These are phyloP conservation scores for Danio aesculapii DNA, from an alignment of 2,797 vertebrate species.

Conservation along the genomic window DNA sequence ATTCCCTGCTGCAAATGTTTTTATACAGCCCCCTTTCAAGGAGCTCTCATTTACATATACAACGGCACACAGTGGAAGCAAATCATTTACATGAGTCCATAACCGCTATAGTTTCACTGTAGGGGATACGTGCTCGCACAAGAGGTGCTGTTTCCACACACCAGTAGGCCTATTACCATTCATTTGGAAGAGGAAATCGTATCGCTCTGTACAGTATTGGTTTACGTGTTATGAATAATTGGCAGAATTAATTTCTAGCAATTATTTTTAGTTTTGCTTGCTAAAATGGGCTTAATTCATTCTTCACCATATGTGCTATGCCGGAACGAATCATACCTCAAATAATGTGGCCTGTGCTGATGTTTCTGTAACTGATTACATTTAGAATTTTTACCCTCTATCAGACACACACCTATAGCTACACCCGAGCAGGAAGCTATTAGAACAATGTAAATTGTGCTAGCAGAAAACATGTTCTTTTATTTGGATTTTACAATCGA, in stretches of 20 bases:
- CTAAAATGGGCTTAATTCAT: not conserved
- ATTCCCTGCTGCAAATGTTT: constrained; percentile 19
- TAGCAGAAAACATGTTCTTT: not conserved
- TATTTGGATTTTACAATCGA: too few relatives aligned
- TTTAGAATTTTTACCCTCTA: not conserved
- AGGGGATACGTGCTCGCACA: constrained; percentile 22
- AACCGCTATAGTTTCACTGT: constrained; percentile 26
- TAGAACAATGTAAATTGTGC: not conserved
- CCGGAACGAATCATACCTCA: constrained; percentile 1
- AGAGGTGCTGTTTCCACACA: constrained; percentile 7
- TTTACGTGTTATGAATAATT: not conserved
- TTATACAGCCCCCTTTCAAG: not conserved
- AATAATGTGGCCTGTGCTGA: not conserved
- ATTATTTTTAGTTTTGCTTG: constrained; percentile 24
- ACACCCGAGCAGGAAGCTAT: not conserved
- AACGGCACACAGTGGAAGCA: constrained; percentile 4
- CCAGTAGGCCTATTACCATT: constrained; percentile 31
- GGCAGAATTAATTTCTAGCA: constrained; percentile 12
- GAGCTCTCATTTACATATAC: constrained; percentile 41
- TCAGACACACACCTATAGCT: not conserved
- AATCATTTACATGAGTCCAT: constrained; percentile 39
- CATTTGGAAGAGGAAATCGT: constrained; percentile 24
- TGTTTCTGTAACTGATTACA: not conserved
- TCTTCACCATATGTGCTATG: not conserved
- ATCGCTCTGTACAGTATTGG: constrained; percentile 9